These are phyloP conservation scores for Macrosoma leucophasiata DNA, from an alignment of 2,888 invertebrate species.

Conservation along the genomic window DNA sequence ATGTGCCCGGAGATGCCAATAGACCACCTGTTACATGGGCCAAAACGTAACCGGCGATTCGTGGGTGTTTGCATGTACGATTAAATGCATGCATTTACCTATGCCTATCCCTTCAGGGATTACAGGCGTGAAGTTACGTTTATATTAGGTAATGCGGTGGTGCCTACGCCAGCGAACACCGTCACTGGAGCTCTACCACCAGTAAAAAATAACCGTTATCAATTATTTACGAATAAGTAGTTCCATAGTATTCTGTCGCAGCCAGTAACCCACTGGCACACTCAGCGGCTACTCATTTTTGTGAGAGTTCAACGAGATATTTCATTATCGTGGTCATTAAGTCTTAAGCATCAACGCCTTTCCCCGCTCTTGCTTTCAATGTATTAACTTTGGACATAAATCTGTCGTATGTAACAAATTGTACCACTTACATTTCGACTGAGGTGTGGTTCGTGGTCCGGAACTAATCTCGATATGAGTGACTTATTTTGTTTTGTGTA, in stretches of 20 bases:
- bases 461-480: constrained; percentile 35
- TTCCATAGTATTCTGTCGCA: not conserved
- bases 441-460: constrained; percentile 29
- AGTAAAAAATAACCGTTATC: too few species aligned
- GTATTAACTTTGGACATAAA: constrained; percentile 43
- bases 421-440: constrained; percentile 31
- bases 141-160: too few species aligned
- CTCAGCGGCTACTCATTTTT: constrained; percentile 20
- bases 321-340: constrained; percentile 32
- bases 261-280: constrained; percentile 28
- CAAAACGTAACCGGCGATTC: too few species aligned
- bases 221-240: not conserved
- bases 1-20: too few species aligned
- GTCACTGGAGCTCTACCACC: too few species aligned
- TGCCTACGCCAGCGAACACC: too few species aligned
- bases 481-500: constrained; percentile 43
- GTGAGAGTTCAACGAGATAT: constrained; percentile 31
- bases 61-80: too few species aligned
- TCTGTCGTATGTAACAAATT: constrained; percentile 57
- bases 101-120: too few species aligned
- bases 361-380: constrained; percentile 36
- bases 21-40: too few species aligned
- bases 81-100: too few species aligned
- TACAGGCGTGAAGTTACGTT: too few species aligned
- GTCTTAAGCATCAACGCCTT: constrained; percentile 46